These are phyloP conservation scores for Sylvia borin DNA, from an alignment of 2,797 vertebrate species.

Conservation along the genomic window DNA sequence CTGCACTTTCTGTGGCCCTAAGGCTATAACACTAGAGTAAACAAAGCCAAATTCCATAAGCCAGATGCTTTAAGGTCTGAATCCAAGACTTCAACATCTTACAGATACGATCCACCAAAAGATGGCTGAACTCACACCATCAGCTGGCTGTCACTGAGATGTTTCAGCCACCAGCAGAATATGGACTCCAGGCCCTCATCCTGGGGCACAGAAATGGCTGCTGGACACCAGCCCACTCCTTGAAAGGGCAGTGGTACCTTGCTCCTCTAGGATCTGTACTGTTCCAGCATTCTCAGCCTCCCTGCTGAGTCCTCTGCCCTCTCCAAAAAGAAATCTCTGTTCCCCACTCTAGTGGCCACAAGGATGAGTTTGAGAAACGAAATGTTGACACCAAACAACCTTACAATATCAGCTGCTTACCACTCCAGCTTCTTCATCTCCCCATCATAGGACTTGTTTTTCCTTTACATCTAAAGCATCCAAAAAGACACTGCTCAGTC, in stretches of 20 bases:
- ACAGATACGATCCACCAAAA: background rate
- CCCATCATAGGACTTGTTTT: background rate
- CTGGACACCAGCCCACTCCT: background rate
- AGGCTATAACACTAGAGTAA: slow-evolving; percentile 36
- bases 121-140: background rate
- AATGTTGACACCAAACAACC: background rate
- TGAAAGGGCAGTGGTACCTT: background rate
- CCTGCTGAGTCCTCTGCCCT: background rate
- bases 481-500: background rate
- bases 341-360: background rate
- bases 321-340: background rate
- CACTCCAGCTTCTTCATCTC: background rate
- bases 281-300: background rate
- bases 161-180: background rate
- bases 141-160: background rate
- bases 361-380: background rate
- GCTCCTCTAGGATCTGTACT: background rate
- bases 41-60: slow-evolving; percentile 40
- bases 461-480: background rate
- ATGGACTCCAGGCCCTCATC: background rate
- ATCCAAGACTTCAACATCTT: background rate
- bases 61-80: slow-evolving; percentile 39
- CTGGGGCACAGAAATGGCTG: background rate
- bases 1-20: slow-evolving; percentile 45
- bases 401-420: background rate